Base-by-base conservation (phyloP, 2,113 vertebrate species). In the Hypocryptadius cinnamomeus region DNA sequence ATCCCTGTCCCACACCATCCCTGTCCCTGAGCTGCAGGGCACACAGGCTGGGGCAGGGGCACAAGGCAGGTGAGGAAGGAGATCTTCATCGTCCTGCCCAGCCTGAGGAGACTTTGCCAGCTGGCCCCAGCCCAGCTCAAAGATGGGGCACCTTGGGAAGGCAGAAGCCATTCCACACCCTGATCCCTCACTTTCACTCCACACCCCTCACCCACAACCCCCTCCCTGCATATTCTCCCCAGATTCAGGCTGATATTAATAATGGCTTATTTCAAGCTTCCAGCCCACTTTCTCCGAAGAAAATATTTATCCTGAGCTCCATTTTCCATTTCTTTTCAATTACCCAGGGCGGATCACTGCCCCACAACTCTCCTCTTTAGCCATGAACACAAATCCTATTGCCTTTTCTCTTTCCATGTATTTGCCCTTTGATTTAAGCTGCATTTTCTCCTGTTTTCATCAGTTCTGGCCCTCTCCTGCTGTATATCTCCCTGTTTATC, bases 341-440 rank as follows among this genome's bases (percentile, higher is more conserved):
- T 96, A 94, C 96, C 45, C 68, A 7, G 30, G 57, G 69, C 31
- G 5, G 57, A 69, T 81, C 85, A 35, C 69, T n/a, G 20, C n/a
- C 91, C 64, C 18, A n/a, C 69, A 70, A 42, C 45, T 93, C 89
- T 91, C 90, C 93, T 85, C 28, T 76, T 93, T 92, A 92, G 68
- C 97, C 93, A 53, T 39, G 85, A 96, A 93, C 97, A 97, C 97
- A 96, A 96, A 97, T 96, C 96, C 97, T 96, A 87, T 85, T 89
- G 95, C 96, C 90, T 92, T 76, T 86, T 54, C 56, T 86, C 77
- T 80, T 91, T 50, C 40, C 3, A 21, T 74, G 96, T 95, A 83
- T 96, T 97, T 94, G 96, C 80, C 90, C 96, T 94, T 86, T 97
- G 97, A 98, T 98, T 98, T 97, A 98, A 97, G 74, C 92, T 19